Base-by-base conservation (phyloP, 2,113 vertebrate species). In the Chinchilla lanigera region DNA sequence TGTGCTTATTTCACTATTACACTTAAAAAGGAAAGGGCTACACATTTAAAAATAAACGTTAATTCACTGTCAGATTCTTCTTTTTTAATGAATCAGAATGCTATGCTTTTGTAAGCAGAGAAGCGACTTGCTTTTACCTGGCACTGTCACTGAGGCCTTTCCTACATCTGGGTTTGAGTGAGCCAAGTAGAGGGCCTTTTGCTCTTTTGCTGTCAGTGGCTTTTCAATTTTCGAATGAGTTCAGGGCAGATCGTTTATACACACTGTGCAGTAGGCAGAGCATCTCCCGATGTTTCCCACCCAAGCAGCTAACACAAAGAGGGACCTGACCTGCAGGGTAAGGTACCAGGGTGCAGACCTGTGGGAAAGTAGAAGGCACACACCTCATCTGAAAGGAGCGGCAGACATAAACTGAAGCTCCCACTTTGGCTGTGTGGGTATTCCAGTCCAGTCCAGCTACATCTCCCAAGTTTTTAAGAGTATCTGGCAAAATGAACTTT, bases 11-110 rank as follows among this genome's bases (percentile, higher is more conserved):
- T 97, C 96, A 97, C 94, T 93, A 84, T 89, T 94, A 78, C 85
- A 95, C 96, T 97, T 95, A 47, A 83, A 96, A 95, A 96, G 92
- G 90, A 96, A 96, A 96, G 69, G 89, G 81, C 78, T 97, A 61
- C 97, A 98, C 80, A 73, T 97, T 97, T 98, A 98, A 98, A 98
- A 98, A 98, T 98, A 98, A 98, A 97, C 41, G 44, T 89, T 89
- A 96, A 97, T 97, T 97, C 96, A 97, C 82, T 67, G 73, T 73
- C 90, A 96, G 85, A 91, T 63, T 56, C 81, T 94, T 63, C 65
- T 69, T 94, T 85, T 93, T 97, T 97, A 97, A 97, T 96, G 95
- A 96, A 98, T 95, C 82, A 89, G 88, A 95, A 89, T 86, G 52
- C 77, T 35, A n/a, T 92, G 95, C 56, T 54, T 96, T 26, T 30